These are phyloP conservation scores for Columba guinea DNA, from an alignment of 2,797 vertebrate species.

Conservation along the genomic window DNA sequence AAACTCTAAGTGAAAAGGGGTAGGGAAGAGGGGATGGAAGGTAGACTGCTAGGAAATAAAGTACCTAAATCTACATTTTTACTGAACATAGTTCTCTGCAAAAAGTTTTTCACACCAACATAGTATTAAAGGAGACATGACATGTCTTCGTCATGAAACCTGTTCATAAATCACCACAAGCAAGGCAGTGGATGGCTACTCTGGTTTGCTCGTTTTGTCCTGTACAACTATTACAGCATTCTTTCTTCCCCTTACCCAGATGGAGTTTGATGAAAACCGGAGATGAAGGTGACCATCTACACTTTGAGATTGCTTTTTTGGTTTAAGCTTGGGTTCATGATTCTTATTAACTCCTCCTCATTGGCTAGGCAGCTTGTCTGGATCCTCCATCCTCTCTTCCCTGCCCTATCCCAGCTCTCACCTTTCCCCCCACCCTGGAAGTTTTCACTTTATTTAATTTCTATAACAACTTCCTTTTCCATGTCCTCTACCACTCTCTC, in stretches of 20 bases:
- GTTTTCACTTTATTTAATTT: not conserved
- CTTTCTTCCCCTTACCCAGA: not conserved
- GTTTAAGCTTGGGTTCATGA: not conserved
- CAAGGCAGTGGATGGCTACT: not conserved
- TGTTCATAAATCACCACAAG: not conserved
- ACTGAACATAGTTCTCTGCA: not conserved
- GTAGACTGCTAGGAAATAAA: not conserved
- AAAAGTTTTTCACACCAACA: not conserved
- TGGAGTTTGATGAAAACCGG: not conserved
- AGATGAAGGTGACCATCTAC: not conserved
- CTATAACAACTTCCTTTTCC: not conserved
- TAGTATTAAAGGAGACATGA: not conserved
- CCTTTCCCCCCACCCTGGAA: not conserved
- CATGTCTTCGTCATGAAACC: not conserved
- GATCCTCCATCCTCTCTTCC: not conserved
- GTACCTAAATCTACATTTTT: not conserved
- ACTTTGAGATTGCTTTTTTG: not conserved
- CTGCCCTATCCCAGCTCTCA: not conserved
- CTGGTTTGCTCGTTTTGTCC: accelerated
- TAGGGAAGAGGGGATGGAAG: not conserved
- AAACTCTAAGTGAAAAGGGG: not conserved
- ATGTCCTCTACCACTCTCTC: not conserved
- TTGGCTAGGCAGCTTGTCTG: not conserved
- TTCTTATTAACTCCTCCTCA: not conserved
- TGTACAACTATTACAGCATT: not conserved